Evolutionary conservation across 2,888 invertebrate species (phyloP), one percentile per base, ranked within the genome.

Genomic region (Eristalinus sepulchralis): DNA sequence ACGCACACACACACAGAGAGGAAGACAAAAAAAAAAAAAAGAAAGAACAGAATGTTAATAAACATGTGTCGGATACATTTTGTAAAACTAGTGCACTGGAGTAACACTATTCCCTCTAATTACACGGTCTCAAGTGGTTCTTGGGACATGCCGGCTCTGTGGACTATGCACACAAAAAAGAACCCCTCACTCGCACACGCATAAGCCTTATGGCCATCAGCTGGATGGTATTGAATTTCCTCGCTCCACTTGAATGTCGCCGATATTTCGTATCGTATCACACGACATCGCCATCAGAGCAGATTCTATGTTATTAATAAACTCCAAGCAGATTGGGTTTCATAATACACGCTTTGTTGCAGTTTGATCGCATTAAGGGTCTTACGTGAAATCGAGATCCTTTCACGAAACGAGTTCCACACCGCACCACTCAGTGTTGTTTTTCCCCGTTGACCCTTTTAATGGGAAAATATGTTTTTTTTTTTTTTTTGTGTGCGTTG

Each of bases 291-390:
- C 39, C 39, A 57, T n/a, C 10, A 33, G 47, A 53, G 63, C 13
- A 77, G 77, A 86, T 71, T 71, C 75, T 75, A 57, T 60, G 24
- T 82, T 82, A 68, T 78, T 86, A 78, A 82, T 78, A 78, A 82
- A 86, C 64, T 62, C 64, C n/a, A 66, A 73, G 70, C 62, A 66
- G 86, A 86, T 86, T 83, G 73, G 36, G 78, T 86, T 86, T 83
- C 86, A 86, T 73, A 83, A 78, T 68, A 67, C 76, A 78, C 64
- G 83, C 66, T 83, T 83, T 83, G 83, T 78, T 86, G 86, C 86
- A 86, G 86, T 86, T 86, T 86, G 83, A 86, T 86, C 86, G 75
- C 71, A 86, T 86, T 86, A 86, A 83, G 78, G 72, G 86, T 78
- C 78, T 86, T 83, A 83, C 53, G 75, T 86, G 86, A 78, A 86